Conservation (phyloP, 2,888 invertebrate species). For the Lasioglossum leucozonium region DNA sequence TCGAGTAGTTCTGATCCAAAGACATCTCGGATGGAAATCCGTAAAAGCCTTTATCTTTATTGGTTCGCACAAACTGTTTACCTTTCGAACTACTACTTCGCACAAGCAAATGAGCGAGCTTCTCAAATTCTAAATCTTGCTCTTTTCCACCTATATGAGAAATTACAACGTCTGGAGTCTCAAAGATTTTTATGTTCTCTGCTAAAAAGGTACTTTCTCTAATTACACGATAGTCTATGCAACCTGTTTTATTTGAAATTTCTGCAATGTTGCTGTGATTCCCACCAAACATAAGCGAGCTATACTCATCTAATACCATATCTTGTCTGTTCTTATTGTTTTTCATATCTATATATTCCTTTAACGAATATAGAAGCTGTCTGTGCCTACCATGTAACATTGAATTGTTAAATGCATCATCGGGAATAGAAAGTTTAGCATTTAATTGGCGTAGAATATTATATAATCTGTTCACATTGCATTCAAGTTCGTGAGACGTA, state of each 20-base stretch:
- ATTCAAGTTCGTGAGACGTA: conserved; percentile 79
- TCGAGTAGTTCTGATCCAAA: not conserved
- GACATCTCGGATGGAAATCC: not conserved
- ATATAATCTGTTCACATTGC: conserved; percentile 84
- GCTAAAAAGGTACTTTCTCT: conserved; percentile 41
- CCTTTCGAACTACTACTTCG: not conserved
- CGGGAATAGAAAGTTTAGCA: conserved; percentile 73
- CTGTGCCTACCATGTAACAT: conserved; percentile 70
- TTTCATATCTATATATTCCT: conserved; percentile 19
- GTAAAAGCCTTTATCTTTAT: not conserved
- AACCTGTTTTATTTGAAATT: not conserved
- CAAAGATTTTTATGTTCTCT: conserved; percentile 48
- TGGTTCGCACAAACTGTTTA: not conserved
- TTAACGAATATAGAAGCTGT: conserved; percentile 70
- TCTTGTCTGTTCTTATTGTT: conserved; percentile 2
- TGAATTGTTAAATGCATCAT: conserved; percentile 55
- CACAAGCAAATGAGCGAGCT: conserved; percentile 35
- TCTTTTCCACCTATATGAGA: conserved; percentile 54
- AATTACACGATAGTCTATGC: conserved; percentile 61
- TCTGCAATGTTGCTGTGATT: not conserved
- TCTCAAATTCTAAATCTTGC: conserved; percentile 53
- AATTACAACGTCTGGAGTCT: conserved; percentile 61
- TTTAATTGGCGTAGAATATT: conserved; percentile 78
- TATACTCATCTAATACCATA: conserved; percentile 59
- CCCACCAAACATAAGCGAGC: conserved; percentile 73